These are phyloP conservation scores for Hemitrygon akajei DNA, from an alignment of 2,797 vertebrate species.

Conservation along the genomic window DNA sequence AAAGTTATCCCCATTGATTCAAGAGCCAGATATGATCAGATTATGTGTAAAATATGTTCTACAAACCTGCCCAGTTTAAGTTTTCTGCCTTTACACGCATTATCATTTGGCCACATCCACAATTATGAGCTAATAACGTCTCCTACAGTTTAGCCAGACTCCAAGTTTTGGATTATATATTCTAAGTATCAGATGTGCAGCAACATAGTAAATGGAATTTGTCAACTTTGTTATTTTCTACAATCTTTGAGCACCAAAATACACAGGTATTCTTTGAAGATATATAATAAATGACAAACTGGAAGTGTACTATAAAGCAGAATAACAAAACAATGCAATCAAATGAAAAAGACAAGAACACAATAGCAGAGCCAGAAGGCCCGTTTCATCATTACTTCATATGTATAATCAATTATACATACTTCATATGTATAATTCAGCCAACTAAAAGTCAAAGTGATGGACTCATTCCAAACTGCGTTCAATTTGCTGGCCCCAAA, in stretches of 20 bases:
- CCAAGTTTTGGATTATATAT: neutral
- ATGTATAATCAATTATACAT: neutral
- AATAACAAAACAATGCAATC: neutral
- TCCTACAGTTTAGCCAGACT: neutral
- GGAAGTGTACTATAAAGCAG: neutral
- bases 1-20: no score
- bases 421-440: neutral
- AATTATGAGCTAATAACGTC: neutral
- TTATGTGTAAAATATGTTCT: neutral
- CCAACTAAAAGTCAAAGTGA: neutral
- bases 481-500: neutral
- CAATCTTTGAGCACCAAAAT: neutral
- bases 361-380: neutral
- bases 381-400: constrained; percentile 23
- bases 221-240: neutral
- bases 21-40: neutral
- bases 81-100: neutral
- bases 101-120: neutral
- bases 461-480: neutral
- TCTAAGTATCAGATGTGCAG: neutral
- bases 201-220: neutral
- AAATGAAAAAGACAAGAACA: neutral
- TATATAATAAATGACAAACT: neutral
- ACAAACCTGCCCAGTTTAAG: neutral
- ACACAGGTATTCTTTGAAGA: neutral